phyloP scores from a whole-genome alignment of 2,888 invertebrate species.

The Tuta absoluta region DNA sequence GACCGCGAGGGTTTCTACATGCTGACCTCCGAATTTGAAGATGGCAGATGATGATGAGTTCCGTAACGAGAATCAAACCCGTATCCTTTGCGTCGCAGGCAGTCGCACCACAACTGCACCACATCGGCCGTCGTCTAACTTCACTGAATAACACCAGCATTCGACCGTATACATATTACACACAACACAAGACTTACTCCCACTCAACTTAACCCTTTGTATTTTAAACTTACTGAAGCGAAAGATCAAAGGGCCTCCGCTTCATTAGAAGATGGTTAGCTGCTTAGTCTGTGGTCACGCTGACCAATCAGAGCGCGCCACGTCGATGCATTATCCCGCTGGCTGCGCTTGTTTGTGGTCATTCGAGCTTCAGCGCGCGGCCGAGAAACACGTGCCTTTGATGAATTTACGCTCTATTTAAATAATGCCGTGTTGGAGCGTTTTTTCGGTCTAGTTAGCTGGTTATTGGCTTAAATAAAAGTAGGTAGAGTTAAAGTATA shows the following conservation, averaged over 20 bases:
- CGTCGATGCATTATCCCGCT: constrained; percentile 36
- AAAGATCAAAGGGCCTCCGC: constrained; percentile 63
- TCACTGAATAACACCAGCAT: too few relatives aligned
- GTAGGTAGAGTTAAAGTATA: background rate
- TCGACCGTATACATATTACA: background rate
- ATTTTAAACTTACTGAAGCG: constrained; percentile 52
- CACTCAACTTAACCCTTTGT: constrained; percentile 49
- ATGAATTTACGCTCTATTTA: constrained; percentile 36
- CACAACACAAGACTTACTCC: background rate
- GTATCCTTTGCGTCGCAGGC: too few relatives aligned
- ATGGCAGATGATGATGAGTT: too few relatives aligned
- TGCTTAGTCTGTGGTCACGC: constrained; percentile 62
- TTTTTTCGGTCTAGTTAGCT: constrained; percentile 25
- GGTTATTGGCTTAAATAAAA: constrained; percentile 22
- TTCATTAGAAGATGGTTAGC: constrained; percentile 57
- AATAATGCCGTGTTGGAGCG: constrained; percentile 8
- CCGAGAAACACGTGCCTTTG: constrained; percentile 40
- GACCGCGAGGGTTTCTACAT: too few relatives aligned
- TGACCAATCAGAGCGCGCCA: constrained; percentile 38
- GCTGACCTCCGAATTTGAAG: too few relatives aligned
- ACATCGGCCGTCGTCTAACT: too few relatives aligned
- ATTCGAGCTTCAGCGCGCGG: constrained; percentile 39
- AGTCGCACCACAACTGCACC: too few relatives aligned
- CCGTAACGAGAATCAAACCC: too few relatives aligned
- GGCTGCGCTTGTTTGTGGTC: constrained; percentile 43